These are phyloP conservation scores for Anthoscopus minutus DNA, from an alignment of 2,113 vertebrate species.

Conservation along the genomic window DNA sequence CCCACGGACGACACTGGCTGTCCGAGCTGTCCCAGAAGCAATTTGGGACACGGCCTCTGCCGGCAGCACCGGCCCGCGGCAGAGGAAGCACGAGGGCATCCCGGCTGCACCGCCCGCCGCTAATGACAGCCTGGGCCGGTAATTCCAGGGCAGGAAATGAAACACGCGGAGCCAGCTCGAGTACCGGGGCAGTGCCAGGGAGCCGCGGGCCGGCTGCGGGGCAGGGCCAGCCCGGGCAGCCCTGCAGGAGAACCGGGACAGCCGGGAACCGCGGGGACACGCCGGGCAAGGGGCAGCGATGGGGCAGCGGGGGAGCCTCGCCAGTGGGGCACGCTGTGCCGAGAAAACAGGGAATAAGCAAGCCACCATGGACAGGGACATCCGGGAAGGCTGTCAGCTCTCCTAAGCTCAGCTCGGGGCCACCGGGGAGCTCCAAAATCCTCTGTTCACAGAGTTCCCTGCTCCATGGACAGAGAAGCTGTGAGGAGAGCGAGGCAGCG, in stretches of 20 bases:
- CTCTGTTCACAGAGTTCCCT: accelerated
- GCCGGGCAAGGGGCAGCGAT: accelerated
- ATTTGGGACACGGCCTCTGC: background rate
- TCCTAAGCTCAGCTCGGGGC: background rate
- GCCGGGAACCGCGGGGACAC: background rate
- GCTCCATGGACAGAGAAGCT: background rate
- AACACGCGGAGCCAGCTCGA: background rate
- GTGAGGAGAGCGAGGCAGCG: background rate
- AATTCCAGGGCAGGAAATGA: background rate
- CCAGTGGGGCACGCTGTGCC: accelerated
- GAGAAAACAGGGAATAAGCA: accelerated
- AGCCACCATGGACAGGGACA: accelerated
- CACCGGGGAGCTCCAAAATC: too few species aligned
- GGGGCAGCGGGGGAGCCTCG: too few species aligned
- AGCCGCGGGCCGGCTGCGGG: background rate
- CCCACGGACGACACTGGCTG: background rate
- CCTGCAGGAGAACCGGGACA: background rate
- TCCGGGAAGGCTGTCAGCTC: background rate
- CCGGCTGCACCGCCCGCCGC: background rate
- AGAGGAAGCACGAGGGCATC: background rate
- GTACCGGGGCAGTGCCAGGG: background rate
- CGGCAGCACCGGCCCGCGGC: accelerated
- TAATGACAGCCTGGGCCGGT: background rate
- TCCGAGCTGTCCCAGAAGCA: accelerated
- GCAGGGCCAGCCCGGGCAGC: background rate